Conservation (phyloP, 35 echinoderm and acorn worm species). For the Ophioderma brevispina region DNA sequence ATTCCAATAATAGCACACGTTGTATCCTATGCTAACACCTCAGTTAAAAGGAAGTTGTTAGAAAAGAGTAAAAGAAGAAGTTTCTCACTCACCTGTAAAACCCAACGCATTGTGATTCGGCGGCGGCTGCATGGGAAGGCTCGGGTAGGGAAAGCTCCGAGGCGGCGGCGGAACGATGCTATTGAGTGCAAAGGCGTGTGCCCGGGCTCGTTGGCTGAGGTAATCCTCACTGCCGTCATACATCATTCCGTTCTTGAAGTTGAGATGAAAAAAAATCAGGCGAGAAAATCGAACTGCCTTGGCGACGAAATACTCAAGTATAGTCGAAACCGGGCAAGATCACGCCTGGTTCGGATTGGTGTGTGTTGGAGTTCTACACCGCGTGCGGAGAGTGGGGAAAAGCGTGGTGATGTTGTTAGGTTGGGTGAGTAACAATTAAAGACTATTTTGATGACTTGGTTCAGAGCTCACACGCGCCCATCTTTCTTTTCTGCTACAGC, state of each 20-base stretch:
- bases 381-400: slow-evolving; percentile 11
- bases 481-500: slow-evolving; percentile 23
- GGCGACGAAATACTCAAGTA: slow-evolving; percentile 81
- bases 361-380: slow-evolving; percentile 8
- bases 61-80: slow-evolving; percentile 7
- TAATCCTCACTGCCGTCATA: slow-evolving; percentile 94
- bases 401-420: slow-evolving; percentile 43
- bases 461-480: slow-evolving; percentile 14
- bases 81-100: slow-evolving; percentile 60
- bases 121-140: slow-evolving; percentile 85
- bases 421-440: slow-evolving; percentile 69
- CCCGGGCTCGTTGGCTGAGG: slow-evolving; percentile 86
- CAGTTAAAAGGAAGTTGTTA: too few relatives aligned
- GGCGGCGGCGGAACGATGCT: slow-evolving; percentile 97
- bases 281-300: slow-evolving; percentile 57
- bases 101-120: slow-evolving; percentile 70
- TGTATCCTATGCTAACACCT: too few relatives aligned
- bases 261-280: slow-evolving; percentile 43
- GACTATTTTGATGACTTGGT: slow-evolving; percentile 51
- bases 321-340: slow-evolving; percentile 26
- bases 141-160: slow-evolving; percentile 93
- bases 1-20: too few relatives aligned
- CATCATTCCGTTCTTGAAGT: slow-evolving; percentile 66
- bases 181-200: slow-evolving; percentile 94
- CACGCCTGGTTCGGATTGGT: slow-evolving; percentile 11